Evolutionary conservation across 2,888 invertebrate genomes (phyloP).

Genomic region (Prosopocoilus inquinatus): DNA sequence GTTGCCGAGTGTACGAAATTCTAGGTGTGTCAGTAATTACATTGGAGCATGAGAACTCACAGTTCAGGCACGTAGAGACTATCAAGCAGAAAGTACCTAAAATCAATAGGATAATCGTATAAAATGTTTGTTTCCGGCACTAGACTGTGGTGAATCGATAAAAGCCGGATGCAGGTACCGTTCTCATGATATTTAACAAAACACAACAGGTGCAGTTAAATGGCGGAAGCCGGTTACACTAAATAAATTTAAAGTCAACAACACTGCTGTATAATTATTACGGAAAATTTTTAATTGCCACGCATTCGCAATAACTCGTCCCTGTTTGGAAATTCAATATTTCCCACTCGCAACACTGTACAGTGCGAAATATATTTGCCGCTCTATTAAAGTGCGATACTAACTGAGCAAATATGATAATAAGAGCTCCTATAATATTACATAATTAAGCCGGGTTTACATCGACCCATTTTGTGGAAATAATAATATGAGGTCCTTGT

Average conservation of each 20-base stretch:
- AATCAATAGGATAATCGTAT: neutral
- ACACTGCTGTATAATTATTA: slow-evolving; percentile 9
- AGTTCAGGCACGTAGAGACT: neutral
- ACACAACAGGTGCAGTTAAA: slow-evolving; percentile 16
- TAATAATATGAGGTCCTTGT: no score
- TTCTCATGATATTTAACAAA: slow-evolving; percentile 15
- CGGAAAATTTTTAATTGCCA: slow-evolving; percentile 7
- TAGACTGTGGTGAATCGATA: slow-evolving; percentile 13
- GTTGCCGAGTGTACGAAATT: neutral
- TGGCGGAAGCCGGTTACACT: neutral
- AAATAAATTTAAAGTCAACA: slow-evolving; percentile 5
- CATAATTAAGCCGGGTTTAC: no score
- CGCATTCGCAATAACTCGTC: neutral
- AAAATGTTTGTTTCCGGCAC: slow-evolving; percentile 9
- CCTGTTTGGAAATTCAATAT: neutral
- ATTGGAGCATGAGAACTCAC: neutral
- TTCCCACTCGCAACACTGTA: no score
- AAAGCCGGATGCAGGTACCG: slow-evolving; percentile 15
- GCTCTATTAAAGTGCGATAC: no score
- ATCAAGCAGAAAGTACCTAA: neutral
- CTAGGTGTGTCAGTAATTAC: neutral
- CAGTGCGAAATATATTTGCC: no score
- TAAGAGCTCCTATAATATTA: no score
- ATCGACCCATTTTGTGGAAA: no score
- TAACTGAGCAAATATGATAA: no score